Percentiles rank a stretch among this genome's conserved stretches.
Evolutionary conservation across 2,797 vertebrate genomes (phyloP).

Genomic region (Labeo calbasu): DNA sequence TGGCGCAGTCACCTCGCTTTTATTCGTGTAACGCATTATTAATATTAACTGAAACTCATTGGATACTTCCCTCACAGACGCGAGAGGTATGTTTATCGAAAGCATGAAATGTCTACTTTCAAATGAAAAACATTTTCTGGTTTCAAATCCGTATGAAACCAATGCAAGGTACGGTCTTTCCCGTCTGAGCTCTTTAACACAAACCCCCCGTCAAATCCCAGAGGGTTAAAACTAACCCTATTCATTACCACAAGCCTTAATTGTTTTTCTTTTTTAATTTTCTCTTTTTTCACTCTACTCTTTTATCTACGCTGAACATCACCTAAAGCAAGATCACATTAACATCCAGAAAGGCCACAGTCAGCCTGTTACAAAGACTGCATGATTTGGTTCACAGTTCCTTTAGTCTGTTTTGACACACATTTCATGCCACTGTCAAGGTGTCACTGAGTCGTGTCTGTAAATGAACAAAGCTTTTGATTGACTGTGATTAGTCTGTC

Average conservation of each 20-base stretch:
- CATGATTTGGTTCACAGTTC: neutral
- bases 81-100: too few species aligned
- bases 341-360: neutral
- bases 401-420: neutral
- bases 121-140: too few species aligned
- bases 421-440: neutral
- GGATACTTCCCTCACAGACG: too few species aligned
- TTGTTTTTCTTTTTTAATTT: neutral
- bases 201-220: too few species aligned
- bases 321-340: conserved; percentile 8
- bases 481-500: neutral
- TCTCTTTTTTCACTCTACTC: neutral
- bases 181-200: too few species aligned
- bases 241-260: conserved; percentile 1
- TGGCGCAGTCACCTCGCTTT: too few species aligned
- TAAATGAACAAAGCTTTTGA: conserved; percentile 26
- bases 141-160: too few species aligned
- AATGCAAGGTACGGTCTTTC: too few species aligned
- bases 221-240: conserved; percentile 15
- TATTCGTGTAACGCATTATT: too few species aligned
- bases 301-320: neutral
- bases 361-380: neutral
- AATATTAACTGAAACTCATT: too few species aligned
- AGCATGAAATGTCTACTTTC: too few species aligned
- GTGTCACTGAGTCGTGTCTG: neutral